Conservation (phyloP, 2,113 vertebrate genomes). For the Vulpes lagopus region DNA sequence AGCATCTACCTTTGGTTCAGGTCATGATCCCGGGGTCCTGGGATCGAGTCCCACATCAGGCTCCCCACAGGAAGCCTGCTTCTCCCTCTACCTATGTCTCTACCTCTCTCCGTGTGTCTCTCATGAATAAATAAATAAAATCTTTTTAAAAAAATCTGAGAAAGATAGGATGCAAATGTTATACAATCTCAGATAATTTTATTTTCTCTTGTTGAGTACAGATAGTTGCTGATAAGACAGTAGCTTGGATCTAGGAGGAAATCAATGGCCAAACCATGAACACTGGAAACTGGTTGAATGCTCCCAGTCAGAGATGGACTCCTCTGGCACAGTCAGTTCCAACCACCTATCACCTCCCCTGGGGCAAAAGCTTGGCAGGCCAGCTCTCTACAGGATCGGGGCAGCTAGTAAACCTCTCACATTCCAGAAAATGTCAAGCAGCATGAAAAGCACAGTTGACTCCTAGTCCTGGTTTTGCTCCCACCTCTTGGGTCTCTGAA, state of each 20-base stretch:
- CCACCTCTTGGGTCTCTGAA: background rate
- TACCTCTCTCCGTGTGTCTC: too few relatives aligned
- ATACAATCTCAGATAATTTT: background rate
- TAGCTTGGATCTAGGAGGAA: background rate
- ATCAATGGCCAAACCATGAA: background rate
- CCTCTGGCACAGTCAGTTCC: background rate
- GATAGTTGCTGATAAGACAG: background rate
- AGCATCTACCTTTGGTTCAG: too few relatives aligned
- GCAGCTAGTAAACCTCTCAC: background rate
- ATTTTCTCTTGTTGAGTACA: background rate
- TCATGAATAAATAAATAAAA: too few relatives aligned
- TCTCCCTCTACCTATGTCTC: too few relatives aligned
- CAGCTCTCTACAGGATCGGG: background rate
- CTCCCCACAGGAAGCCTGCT: too few relatives aligned
- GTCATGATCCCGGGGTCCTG: too few relatives aligned
- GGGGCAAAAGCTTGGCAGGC: background rate
- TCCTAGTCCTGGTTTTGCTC: background rate
- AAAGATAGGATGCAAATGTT: background rate
- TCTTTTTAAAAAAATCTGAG: background rate
- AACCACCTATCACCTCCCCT: background rate
- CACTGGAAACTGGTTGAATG: background rate
- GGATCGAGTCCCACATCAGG: too few relatives aligned
- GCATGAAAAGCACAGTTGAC: background rate
- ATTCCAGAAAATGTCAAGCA: background rate
- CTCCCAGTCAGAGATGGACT: background rate